These are phyloP conservation scores for Oligia fasciuncula DNA, from an alignment of 2,888 invertebrate species.

Conservation along the genomic window DNA sequence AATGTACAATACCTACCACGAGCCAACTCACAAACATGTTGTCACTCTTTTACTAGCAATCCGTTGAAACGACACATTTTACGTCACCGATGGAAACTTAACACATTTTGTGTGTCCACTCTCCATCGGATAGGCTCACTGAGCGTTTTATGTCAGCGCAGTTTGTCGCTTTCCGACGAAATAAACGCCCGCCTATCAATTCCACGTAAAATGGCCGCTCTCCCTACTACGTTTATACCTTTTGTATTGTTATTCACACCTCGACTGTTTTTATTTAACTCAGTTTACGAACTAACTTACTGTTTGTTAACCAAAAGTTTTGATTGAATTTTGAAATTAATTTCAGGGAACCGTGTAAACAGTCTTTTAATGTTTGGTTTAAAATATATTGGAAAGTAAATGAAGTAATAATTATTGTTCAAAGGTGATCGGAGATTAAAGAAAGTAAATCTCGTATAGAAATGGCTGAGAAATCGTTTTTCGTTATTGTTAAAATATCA, in stretches of 20 bases:
- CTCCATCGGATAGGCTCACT: slow-evolving; percentile 35
- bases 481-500: slow-evolving; percentile 9
- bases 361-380: slow-evolving; percentile 37
- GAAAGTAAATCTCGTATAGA: neutral
- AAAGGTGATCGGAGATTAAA: neutral
- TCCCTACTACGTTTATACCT: slow-evolving; percentile 32
- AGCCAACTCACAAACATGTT: neutral
- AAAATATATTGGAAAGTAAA: slow-evolving; percentile 39
- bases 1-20: neutral
- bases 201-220: slow-evolving; percentile 28
- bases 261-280: slow-evolving; percentile 43
- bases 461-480: neutral
- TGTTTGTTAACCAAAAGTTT: slow-evolving; percentile 46
- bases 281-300: slow-evolving; percentile 32
- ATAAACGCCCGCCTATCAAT: slow-evolving; percentile 49
- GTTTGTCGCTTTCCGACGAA: slow-evolving; percentile 45
- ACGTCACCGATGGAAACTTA: slow-evolving; percentile 44
- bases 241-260: slow-evolving; percentile 52
- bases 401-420: slow-evolving; percentile 2
- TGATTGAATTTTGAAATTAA: slow-evolving; percentile 57
- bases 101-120: slow-evolving; percentile 50
- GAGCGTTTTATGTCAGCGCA: slow-evolving; percentile 55
- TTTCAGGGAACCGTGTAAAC: slow-evolving; percentile 39
- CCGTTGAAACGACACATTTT: slow-evolving; percentile 26
- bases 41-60: slow-evolving; percentile 28